Conservation (phyloP, 1,140 invertebrate species). For the Steinernema feltiae region DNA sequence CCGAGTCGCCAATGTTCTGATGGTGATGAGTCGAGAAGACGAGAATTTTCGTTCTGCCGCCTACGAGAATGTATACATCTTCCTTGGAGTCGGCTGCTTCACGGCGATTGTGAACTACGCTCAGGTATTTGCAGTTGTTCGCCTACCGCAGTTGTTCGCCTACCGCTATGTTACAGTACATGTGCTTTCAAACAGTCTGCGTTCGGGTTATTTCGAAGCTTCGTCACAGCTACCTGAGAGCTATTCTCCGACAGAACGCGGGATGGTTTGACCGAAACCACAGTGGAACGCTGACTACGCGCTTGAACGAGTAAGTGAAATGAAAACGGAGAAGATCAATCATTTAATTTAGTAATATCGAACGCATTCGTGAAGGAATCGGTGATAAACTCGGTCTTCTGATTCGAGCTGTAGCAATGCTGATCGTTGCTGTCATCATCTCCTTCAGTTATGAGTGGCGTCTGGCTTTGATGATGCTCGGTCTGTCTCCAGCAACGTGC, state of each 20-base stretch:
- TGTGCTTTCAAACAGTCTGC: conserved; percentile 58
- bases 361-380: conserved; percentile 78
- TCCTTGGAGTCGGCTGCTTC: conserved; percentile 33
- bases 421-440: conserved; percentile 36
- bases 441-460: conserved; percentile 44
- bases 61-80: conserved; percentile 42
- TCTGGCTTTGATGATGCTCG: conserved; percentile 42
- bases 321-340: too few species aligned
- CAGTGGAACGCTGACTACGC: conserved; percentile 76
- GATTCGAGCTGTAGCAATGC: conserved; percentile 61
- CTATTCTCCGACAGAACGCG: conserved; percentile 77
- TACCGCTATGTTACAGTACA: conserved; percentile 56
- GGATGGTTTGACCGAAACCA: conserved; percentile 81
- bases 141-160: conserved; percentile 14
- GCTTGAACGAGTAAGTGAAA: conserved; percentile 82
- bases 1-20: conserved; percentile 33
- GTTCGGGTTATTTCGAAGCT: conserved; percentile 68
- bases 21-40: conserved; percentile 19
- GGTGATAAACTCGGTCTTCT: conserved; percentile 79
- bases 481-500: conserved; percentile 29
- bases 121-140: conserved; percentile 29
- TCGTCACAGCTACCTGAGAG: conserved; percentile 67
- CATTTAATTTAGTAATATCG: conserved; percentile 68
- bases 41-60: conserved; percentile 26
- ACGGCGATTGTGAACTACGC: conserved; percentile 30